Percentiles rank a stretch among this genome's conserved stretches.
phyloP scores from a whole-genome alignment of 2,797 vertebrate species.

The Aythya fuligula region DNA sequence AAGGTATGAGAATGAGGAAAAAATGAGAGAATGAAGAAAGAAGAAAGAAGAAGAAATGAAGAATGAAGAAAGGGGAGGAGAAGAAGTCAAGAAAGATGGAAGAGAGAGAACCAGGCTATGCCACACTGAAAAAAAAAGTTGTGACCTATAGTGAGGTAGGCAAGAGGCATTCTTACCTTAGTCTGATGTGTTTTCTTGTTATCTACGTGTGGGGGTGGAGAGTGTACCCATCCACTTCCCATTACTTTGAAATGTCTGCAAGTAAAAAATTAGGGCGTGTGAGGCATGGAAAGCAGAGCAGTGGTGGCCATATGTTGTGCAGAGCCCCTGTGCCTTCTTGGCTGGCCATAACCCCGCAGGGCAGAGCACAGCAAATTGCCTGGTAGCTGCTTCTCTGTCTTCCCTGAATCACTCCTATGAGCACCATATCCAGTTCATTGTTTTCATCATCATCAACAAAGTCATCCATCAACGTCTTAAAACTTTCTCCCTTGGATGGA shows the following conservation, averaged over 20 bases:
- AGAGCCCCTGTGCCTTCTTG: background rate
- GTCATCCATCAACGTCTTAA: conserved; percentile 13
- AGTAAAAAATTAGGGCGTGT: background rate
- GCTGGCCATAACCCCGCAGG: background rate
- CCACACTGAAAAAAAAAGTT: background rate
- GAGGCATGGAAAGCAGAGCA: background rate
- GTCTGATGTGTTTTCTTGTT: background rate
- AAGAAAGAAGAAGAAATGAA: background rate
- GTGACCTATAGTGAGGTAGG: background rate
- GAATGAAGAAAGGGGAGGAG: background rate
- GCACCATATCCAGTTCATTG: background rate
- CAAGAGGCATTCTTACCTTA: background rate
- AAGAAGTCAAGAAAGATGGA: background rate
- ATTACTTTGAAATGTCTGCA: background rate
- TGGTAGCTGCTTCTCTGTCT: background rate
- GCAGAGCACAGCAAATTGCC: background rate
- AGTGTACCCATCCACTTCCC: background rate
- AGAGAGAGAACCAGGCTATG: background rate
- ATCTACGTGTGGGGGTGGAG: background rate
- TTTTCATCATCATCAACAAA: conserved; percentile 4
- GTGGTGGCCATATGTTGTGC: background rate
- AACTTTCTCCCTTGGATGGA: background rate
- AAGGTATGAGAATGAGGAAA: background rate
- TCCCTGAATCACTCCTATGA: background rate
- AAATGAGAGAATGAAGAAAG: background rate